A percentile compares a stretch with the other conserved stretches of the same genome.
These are phyloP conservation scores for Leptopterna dolabrata DNA, from an alignment of 2,888 invertebrate species.

Conservation along the genomic window DNA sequence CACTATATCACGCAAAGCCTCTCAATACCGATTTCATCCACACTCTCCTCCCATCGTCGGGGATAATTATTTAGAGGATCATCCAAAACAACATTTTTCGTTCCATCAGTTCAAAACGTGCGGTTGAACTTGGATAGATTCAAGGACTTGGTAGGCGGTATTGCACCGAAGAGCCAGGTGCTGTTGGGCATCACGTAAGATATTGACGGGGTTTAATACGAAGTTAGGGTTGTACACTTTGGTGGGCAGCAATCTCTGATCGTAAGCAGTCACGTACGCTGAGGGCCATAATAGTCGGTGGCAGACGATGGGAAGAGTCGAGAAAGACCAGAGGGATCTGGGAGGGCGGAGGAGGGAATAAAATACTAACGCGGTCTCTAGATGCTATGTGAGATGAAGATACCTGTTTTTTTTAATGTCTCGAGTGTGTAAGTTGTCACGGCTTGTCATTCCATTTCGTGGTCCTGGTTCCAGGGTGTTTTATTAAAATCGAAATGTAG, in stretches of 20 bases:
- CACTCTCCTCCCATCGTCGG: background rate
- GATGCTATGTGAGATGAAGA: background rate
- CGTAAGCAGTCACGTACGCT: conserved; percentile 19
- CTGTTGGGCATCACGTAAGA: conserved; percentile 19
- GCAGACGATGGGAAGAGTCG: background rate
- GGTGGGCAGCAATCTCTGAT: conserved; percentile 19
- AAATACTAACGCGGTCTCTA: background rate
- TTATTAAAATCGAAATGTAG: background rate
- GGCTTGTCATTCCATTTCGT: background rate
- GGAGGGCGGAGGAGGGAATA: background rate
- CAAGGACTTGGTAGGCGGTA: conserved; percentile 9
- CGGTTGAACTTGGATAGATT: background rate
- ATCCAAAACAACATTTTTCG: background rate
- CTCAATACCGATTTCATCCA: background rate
- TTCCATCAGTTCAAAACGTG: background rate
- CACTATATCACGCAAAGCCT: too few species aligned
- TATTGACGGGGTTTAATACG: conserved; percentile 10
- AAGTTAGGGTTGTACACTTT: background rate
- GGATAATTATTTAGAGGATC: too few species aligned
- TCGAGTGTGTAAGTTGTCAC: conserved; percentile 3
- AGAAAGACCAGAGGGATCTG: background rate
- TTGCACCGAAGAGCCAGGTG: background rate
- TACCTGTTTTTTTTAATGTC: background rate
- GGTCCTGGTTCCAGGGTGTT: background rate
- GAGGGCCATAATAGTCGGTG: background rate